Conservation (phyloP, 2,113 vertebrate species). For the Balaenoptera acutorostrata region DNA sequence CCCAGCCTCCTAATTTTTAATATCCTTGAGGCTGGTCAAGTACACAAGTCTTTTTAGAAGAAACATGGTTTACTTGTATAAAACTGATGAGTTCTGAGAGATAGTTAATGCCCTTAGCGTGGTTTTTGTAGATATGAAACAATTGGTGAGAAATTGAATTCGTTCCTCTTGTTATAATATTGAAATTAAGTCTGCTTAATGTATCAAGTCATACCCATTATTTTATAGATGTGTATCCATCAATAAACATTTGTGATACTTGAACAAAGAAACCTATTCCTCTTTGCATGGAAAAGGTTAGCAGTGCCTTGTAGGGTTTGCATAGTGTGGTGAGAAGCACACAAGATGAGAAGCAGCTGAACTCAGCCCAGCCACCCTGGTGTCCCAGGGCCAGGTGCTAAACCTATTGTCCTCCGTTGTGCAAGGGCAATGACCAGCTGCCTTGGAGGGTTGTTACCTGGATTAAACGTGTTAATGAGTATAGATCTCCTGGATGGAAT, state of each 20-base stretch:
- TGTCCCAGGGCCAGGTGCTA: not conserved
- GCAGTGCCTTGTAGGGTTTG: not conserved
- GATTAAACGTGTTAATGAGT: not conserved
- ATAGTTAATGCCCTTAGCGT: slow-evolving; percentile 81
- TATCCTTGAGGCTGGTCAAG: not conserved
- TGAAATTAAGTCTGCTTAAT: slow-evolving; percentile 90
- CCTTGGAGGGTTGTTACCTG: not conserved
- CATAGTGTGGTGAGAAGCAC: not conserved
- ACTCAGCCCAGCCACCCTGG: not conserved
- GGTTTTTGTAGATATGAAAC: slow-evolving; percentile 84
- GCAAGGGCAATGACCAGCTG: not conserved
- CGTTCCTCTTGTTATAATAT: slow-evolving; percentile 82
- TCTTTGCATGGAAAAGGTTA: not conserved
- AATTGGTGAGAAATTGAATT: slow-evolving; percentile 83
- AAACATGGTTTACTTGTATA: slow-evolving; percentile 87
- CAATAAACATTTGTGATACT: slow-evolving; percentile 94
- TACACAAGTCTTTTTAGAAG: not conserved
- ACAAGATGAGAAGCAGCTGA: not conserved
- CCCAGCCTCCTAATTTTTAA: not conserved
- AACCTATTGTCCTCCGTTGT: not conserved
- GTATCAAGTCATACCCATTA: slow-evolving; percentile 91
- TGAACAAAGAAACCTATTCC: slow-evolving; percentile 71
- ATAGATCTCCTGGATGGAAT: not conserved
- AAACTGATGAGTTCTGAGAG: slow-evolving; percentile 83
- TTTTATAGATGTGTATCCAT: slow-evolving; percentile 89